Evolutionary conservation across 2,797 vertebrate genomes (phyloP).

Genomic region (Acanthiza pusilla): DNA sequence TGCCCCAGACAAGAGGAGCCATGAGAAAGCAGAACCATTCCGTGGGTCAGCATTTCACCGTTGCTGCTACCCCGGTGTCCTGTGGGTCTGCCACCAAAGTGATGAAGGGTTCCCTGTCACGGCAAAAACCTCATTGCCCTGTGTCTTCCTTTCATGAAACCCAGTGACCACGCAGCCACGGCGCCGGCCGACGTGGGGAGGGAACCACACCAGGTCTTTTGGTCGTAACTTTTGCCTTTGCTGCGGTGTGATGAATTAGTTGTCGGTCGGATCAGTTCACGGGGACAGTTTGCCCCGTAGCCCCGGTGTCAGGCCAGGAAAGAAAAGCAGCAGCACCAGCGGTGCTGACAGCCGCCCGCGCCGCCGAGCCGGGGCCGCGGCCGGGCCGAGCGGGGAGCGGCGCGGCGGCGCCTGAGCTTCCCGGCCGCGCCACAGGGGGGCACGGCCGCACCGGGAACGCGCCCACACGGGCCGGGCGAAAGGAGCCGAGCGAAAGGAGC

Average conservation of each 20-base stretch:
- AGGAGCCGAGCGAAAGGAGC: rapidly evolving
- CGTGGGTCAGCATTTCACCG: rapidly evolving
- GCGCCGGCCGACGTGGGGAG: rapidly evolving
- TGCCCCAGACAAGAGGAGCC: rapidly evolving
- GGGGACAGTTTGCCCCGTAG: background rate
- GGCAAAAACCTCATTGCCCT: background rate
- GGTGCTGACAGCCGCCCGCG: background rate
- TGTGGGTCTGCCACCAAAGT: background rate
- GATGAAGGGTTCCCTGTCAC: background rate
- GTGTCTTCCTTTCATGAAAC: rapidly evolving
- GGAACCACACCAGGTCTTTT: no score
- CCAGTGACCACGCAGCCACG: rapidly evolving
- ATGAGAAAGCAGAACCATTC: background rate
- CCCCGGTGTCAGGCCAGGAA: background rate
- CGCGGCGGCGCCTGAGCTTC: background rate
- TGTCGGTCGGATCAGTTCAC: background rate
- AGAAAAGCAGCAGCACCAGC: background rate
- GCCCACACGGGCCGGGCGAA: rapidly evolving
- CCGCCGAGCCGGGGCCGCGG: background rate
- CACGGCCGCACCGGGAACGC: slow-evolving; percentile 18
- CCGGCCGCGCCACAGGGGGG: slow-evolving; percentile 16
- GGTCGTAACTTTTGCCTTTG: background rate
- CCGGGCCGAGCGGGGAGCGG: background rate
- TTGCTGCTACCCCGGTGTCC: no score
- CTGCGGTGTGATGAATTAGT: background rate